phyloP scores from a whole-genome alignment of 2,888 invertebrate species.

The Proisotoma minuta region DNA sequence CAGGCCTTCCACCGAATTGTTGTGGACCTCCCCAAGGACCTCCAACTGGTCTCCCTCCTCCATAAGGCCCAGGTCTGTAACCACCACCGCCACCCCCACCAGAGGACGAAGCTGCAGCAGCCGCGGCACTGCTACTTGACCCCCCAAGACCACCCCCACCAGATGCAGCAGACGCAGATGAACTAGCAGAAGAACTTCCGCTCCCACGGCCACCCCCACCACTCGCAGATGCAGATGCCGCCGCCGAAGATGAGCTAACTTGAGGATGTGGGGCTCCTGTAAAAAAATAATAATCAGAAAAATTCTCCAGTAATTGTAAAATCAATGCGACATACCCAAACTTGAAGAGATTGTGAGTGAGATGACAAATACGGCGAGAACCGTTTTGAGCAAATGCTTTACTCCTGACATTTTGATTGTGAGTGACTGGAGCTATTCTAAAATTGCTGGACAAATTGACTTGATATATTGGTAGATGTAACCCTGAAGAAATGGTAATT shows the following conservation, averaged over 20 bases:
- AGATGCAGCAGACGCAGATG: constrained; percentile 18
- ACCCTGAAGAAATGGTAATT: too few relatives aligned
- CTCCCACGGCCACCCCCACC: constrained; percentile 13
- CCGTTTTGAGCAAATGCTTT: not conserved
- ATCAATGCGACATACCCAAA: not conserved
- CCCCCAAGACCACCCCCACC: not conserved
- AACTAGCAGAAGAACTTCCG: constrained; percentile 15
- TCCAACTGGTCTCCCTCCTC: constrained; percentile 10
- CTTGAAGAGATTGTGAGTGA: not conserved
- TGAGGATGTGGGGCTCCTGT: constrained; percentile 8
- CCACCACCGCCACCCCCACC: constrained; percentile 13
- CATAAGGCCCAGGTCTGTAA: not conserved
- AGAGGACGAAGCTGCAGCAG: constrained; percentile 12
- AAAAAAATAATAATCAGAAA: not conserved
- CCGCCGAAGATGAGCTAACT: constrained; percentile 19
- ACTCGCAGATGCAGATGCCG: constrained; percentile 19
- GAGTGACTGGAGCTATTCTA: too few relatives aligned
- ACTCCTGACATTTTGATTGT: too few relatives aligned
- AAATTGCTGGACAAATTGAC: too few relatives aligned
- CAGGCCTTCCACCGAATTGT: constrained; percentile 9
- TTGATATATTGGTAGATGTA: too few relatives aligned
- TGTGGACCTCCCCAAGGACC: constrained; percentile 6
- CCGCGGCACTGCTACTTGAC: too few relatives aligned
- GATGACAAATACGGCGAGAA: not conserved
- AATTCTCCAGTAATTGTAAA: not conserved